Conservation (phyloP, 2,888 invertebrate species). For the Agrotis puta region DNA sequence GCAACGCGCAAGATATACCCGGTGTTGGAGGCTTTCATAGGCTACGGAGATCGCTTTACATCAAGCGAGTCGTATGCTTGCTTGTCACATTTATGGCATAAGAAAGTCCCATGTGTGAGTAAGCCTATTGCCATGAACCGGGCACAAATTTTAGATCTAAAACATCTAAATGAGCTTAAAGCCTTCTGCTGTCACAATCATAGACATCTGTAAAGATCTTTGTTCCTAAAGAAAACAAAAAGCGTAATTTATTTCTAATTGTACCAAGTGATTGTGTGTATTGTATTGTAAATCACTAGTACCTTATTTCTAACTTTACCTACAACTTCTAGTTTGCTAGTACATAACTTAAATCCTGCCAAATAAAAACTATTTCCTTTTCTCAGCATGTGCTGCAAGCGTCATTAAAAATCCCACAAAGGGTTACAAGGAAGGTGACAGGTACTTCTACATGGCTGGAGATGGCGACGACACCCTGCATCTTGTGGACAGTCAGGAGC, state of each 20-base stretch:
- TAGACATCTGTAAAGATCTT: neutral
- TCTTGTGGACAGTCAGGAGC: conserved; percentile 72
- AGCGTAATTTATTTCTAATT: neutral
- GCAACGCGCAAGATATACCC: too few species aligned
- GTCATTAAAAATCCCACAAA: conserved; percentile 68
- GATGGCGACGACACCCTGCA: conserved; percentile 72
- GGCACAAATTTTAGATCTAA: neutral
- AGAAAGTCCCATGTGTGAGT: too few species aligned
- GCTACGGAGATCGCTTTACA: too few species aligned
- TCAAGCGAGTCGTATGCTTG: too few species aligned
- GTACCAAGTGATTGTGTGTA: too few species aligned
- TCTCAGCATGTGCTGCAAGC: conserved; percentile 75
- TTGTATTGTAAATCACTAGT: neutral
- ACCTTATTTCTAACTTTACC: neutral
- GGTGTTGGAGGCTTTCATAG: too few species aligned
- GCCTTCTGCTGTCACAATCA: neutral
- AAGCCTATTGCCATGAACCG: too few species aligned
- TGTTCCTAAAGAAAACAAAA: neutral
- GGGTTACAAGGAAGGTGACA: conserved; percentile 73
- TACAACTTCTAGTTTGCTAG: too few species aligned
- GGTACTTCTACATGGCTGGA: conserved; percentile 77
- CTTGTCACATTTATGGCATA: too few species aligned
- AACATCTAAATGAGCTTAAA: neutral
- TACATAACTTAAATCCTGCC: neutral
- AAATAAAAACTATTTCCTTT: neutral